Base-by-base conservation (phyloP, 2,113 vertebrate genomes). In the Notothenia rossii region DNA sequence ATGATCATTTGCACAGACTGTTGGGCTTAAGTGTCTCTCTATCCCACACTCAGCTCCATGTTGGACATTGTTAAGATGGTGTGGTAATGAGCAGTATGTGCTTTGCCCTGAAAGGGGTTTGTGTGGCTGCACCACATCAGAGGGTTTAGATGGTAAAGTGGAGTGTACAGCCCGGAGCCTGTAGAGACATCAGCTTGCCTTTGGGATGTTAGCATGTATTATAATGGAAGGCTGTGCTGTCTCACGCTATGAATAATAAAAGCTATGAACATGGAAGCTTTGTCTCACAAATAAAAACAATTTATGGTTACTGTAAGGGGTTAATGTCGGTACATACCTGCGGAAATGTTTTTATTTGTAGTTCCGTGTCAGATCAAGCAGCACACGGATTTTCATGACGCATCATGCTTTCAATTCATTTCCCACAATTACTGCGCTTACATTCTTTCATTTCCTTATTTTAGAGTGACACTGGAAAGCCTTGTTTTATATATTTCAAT, bases 1-100 rank as follows among this genome's bases (percentile, higher is more conserved):
- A 11, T 55, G 73, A 77, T 83, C 7, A 74, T 77, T 79, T 79
- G 45, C 53, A 70, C 48, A 60, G 15, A 72, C 55, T 67, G 53
- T 58, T 59, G 48, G 62, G 46, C 18, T 61, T 49, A 29, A 60
- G 40, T 46, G 70, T 75, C 59, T 40, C 48, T 56, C 14, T 3
- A 63, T 68, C 53, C 33, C 64, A 43, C n/a, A 65, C 51, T 75
- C 7, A 67, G 33, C 20, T 50, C 2, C 2, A 71, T 63, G 60
- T 62, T 70, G 33, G 46, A 67, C 4, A 49, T 25, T 17, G 45
- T 82, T 43, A 43, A 43, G 40, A 53, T 18, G 49, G 48, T 51
- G 51, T 71, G 63, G 75, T 17, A 63, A 62, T 65, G 25, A 29
- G 48, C 29, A 62, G 10, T 40, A 46, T 40, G 46, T 45, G 68